Evolutionary conservation across 2,888 invertebrate species (phyloP), one percentile per base, ranked within the genome.

Genomic region (Cephus pygmeus): DNA sequence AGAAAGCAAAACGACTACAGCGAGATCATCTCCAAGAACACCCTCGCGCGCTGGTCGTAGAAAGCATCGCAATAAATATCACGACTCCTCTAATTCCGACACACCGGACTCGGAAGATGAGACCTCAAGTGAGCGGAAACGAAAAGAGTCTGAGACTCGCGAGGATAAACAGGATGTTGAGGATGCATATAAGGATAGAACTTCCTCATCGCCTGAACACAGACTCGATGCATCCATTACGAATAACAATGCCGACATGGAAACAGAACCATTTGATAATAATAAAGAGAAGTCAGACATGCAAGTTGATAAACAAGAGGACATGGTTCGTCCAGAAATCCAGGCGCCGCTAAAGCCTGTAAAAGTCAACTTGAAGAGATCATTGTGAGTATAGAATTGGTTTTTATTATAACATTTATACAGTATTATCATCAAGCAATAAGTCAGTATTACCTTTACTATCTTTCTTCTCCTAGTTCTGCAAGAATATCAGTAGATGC

Each of bases 351-450:
- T 56, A 23, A 56, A 56, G 82, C 88, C 91, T 40, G 85, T 87
- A 6, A 91, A 91, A 87, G 89, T 91, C 73, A 90, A 91, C 82
- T 86, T 91, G 77, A 91, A 91, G 74, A 87, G 91, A 85, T 90
- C 91, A 77, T 91, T 91, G 91, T 91, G 83, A 91, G 91, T 85
- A 80, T 77, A 71, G 71, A 31, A 75, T 23, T 36, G 56, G 35
- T 79, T 69, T 73, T 33, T 69, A 75, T 78, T 34, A 75, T 79
- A 34, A 69, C 69, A 76, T 79, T 78, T 80, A 75, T 56, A 23
- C 23, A 23, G 23, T 56, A 23, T 56, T 56, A 56, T 56, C 56
- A 56, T 56, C 56, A 56, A 56, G 15, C 56, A 23, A 23, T 56
- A 56, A 56, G 56, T 9, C 23, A 56, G 56, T 1, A 77, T 73